A percentile compares a stretch with the other conserved stretches of the same genome.
Conservation (phyloP, 2,888 invertebrate species). For the Stomorhina lunata region DNA sequence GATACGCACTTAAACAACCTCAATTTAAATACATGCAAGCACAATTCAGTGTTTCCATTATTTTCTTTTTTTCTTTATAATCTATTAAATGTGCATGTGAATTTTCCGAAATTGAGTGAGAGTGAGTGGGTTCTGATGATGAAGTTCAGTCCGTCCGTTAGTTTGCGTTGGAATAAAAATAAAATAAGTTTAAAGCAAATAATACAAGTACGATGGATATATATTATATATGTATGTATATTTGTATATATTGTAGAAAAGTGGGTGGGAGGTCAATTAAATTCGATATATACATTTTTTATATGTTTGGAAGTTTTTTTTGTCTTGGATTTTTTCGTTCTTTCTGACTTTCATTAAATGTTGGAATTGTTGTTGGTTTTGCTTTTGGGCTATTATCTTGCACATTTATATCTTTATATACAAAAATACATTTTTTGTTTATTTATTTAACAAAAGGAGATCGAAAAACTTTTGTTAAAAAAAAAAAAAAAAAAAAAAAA, state of each 20-base stretch:
- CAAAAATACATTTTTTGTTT: neutral
- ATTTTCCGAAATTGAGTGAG: conserved; percentile 5
- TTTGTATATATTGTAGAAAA: too few relatives aligned
- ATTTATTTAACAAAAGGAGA: neutral
- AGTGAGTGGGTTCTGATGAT: neutral
- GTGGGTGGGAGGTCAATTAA: conserved; percentile 57
- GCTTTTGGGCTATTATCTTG: neutral
- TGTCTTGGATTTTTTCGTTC: neutral
- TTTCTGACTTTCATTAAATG: conserved; percentile 6
- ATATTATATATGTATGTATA: too few relatives aligned
- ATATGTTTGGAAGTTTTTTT: neutral
- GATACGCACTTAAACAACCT: neutral
- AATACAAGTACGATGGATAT: neutral
- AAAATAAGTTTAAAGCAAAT: neutral
- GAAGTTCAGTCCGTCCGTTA: neutral
- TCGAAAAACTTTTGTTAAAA: neutral
- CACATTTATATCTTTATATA: neutral
- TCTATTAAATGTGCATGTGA: neutral
- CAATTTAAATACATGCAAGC: neutral
- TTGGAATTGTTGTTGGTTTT: conserved; percentile 10
- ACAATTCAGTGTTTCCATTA: neutral
- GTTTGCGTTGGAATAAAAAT: conserved; percentile 7
- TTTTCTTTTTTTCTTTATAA: neutral
- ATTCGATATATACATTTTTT: conserved; percentile 38
- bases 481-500: neutral